Base-by-base conservation (phyloP, 2,888 invertebrate genomes). In the Lysandra bellargus region DNA sequence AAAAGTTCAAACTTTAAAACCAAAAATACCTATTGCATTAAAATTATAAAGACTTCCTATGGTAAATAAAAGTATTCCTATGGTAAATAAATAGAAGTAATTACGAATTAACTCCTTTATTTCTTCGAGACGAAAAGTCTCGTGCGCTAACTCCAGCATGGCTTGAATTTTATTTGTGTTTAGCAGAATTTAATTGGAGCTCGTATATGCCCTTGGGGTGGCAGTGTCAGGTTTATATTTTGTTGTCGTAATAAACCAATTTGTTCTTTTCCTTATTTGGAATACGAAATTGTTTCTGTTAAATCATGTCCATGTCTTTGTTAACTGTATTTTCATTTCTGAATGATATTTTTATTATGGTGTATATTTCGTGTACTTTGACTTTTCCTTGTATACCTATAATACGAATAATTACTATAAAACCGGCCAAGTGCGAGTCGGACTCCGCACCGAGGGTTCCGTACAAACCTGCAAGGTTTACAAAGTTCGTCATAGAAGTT, bases 151-250 rank as follows among this genome's bases (percentile, higher is more conserved):
- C 12, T 33, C 69, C 37, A 14, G 33, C 14, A 37, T 79, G 79
- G 78, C 81, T 80, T 78, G 69, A 61, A 80, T 80, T 76, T 78
- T 61, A 80, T 81, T 80, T 81, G 79, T 80, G 53, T 30, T 76
- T 69, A 14, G 44, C 40, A 23, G 30, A 76, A 33, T 33, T 53
- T 53, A 53, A 76, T 76, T 76, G 76, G 33, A 57, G 53, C 57
- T 37, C 33, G 30, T 76, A 57, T 76, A 57, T 33, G 33, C 53
- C 49, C 49, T 33, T 33, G 53, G 76, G 30, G 14, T 53, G 33
- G 12, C 69, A 17, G 69, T 69, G 69, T 69, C 69, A 33, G 69
- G 69, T 69, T 69, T 53, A 76, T 74, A 23, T 74, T 74, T 74
- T 74, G 73, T 30, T 30, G 69, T 69, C 69, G 33, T 74, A 44